phyloP scores from a whole-genome alignment of 2,888 invertebrate species.

The Melanostoma mellinum region DNA sequence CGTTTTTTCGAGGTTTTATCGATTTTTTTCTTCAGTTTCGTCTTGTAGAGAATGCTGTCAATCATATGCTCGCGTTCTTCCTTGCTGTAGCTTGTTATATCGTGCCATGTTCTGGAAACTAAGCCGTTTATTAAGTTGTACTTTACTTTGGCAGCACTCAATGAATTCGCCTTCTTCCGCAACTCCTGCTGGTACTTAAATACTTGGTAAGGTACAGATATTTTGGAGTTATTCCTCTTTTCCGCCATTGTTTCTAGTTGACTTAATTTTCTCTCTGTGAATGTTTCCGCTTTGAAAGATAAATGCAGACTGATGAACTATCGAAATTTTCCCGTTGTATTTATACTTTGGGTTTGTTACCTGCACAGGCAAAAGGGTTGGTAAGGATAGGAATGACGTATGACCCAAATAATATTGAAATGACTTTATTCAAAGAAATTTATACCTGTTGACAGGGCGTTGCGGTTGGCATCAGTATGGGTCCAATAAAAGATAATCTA shows the following conservation, averaged over 20 bases:
- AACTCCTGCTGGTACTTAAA: constrained; percentile 30
- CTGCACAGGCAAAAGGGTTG: too few relatives aligned
- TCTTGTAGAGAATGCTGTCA: constrained; percentile 31
- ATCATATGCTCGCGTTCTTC: constrained; percentile 34
- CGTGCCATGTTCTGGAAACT: constrained; percentile 15
- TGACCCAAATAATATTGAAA: too few relatives aligned
- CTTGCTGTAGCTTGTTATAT: constrained; percentile 22
- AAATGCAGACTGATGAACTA: too few relatives aligned
- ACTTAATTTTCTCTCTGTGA: too few relatives aligned
- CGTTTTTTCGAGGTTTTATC: neutral
- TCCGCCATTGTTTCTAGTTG: too few relatives aligned
- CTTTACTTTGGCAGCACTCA: neutral
- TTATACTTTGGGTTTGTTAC: too few relatives aligned
- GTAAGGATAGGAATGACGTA: too few relatives aligned
- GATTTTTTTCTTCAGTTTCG: constrained; percentile 13
- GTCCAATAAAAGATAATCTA: too few relatives aligned
- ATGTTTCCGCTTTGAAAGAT: neutral
- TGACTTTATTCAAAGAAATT: too few relatives aligned
- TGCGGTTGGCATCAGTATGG: too few relatives aligned
- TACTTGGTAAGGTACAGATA: constrained; percentile 27
- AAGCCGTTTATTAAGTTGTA: constrained; percentile 25
- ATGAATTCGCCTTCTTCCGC: neutral
- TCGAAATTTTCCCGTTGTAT: too few relatives aligned
- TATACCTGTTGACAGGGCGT: too few relatives aligned
- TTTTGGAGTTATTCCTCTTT: neutral